Base-by-base conservation (phyloP, 2,888 invertebrate genomes). In the Hetaerina titia region DNA sequence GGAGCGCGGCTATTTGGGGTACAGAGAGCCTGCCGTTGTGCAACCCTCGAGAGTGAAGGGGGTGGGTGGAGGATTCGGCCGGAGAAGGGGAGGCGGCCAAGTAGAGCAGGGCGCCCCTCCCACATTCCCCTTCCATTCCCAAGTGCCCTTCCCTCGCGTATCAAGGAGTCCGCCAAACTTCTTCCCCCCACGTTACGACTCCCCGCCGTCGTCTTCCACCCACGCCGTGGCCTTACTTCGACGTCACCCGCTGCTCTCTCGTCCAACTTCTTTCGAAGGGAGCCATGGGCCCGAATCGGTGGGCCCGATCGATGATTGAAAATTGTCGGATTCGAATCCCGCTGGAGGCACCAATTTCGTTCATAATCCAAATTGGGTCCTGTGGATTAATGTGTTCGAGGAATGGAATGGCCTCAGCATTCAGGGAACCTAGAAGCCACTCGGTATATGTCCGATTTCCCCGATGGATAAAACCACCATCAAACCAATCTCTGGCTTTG, bases 91-190 rank as follows among this genome's bases (percentile, higher is more conserved):
- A 13, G 92, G 69, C 57, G 15, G 45, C 57, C n/a, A 13, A 92
- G 69, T 92, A 69, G 92, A n/a, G 92, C 92, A 74, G 69, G 56
- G 69, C 92, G 92, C 92, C 69, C 64, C n/a, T 17, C 89, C 90
- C 17, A 45, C 90, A 13, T n/a, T 69, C 92, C 57, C 60, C 88
- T 90, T 45, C 45, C 45, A 1, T 45, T 1, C 45, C 45, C 45
- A 45, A 45, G 45, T 45, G 88, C 45, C 88, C 88, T 45, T 88
- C 31, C 31, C 90, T n/a, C 90, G 25, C 45, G 31, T 4, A 45
- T 45, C 45, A 31, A 31, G 31, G 63, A 17, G 19, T 6, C 31
- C 63, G 90, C 64, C 90, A 90, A 45, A 69, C 64, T 64, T 45
- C 56, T 13, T 13, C 90, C 63, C 45, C 31, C 60, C 57, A 15